phyloP scores from a whole-genome alignment of 2,888 invertebrate genomes.

The Chironomus tentans region DNA sequence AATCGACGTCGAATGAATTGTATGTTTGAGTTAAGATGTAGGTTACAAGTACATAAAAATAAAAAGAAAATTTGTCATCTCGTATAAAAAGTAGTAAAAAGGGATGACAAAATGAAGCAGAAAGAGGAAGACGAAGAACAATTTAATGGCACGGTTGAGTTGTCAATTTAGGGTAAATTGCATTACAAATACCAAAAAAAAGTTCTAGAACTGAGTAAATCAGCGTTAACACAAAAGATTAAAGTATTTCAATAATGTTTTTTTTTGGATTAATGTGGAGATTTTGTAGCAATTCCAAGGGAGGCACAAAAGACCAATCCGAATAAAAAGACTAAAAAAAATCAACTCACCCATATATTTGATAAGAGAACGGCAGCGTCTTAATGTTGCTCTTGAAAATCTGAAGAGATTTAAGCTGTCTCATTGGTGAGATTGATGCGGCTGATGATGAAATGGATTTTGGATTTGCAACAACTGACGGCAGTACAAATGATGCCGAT shows the following conservation, averaged over 20 bases:
- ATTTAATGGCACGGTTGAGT: not conserved
- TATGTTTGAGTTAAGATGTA: not conserved
- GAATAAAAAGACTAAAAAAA: not conserved
- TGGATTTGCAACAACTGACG: conserved; percentile 32
- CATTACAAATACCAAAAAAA: not conserved
- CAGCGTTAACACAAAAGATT: no score
- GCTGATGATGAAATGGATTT: conserved; percentile 29
- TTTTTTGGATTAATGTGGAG: no score
- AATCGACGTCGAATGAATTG: not conserved
- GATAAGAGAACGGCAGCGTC: conserved; percentile 41
- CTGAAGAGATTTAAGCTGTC: conserved; percentile 40
- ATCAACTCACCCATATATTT: conserved; percentile 39
- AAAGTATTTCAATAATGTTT: no score
- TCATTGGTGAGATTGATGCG: conserved; percentile 36
- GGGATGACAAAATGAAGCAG: not conserved
- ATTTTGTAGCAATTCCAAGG: no score
- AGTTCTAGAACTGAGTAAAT: no score
- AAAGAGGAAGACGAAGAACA: no score
- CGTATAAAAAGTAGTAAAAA: not conserved
- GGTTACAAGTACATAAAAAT: not conserved
- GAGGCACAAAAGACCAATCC: not conserved
- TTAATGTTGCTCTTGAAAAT: conserved; percentile 42
- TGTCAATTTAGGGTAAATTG: not conserved
- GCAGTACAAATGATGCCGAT: conserved; percentile 39
- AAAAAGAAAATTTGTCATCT: not conserved